Evolutionary conservation across 1,140 invertebrate genomes (phyloP), one percentile per base, ranked within the genome.

Genomic region (Drosophila nasuta): DNA sequence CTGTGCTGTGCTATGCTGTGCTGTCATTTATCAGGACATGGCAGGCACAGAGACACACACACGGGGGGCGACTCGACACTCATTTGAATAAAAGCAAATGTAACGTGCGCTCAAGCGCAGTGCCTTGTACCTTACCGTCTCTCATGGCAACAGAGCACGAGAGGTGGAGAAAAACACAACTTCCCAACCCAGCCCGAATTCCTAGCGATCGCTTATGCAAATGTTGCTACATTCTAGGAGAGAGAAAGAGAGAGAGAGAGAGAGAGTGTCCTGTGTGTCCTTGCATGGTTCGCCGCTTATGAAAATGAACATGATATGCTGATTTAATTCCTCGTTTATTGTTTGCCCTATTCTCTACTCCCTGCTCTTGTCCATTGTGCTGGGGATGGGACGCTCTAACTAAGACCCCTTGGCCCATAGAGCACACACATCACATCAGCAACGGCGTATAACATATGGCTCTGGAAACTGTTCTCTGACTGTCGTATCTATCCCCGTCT

Each of bases 291-390:
- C 62, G 82, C 43, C 79, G 83, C 77, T 69, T 77, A 69, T 77
- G 76, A 80, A 87, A 88, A 88, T 88, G 76, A 77, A 82, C 83
- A 88, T 87, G 82, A 87, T 88, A 82, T 82, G 79, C 67, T 86
- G 82, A 88, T 88, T 87, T 72, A 66, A 71, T 75, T 71, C 48
- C 45, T 13, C 38, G 43, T 68, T 45, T 45, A 33, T 17, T n/a
- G 57, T 13, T 54, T 48, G n/a, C n/a, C n/a, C n/a, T n/a, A n/a
- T n/a, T n/a, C 1, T 20, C 2, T 1, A 1, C 1, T 28, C 8
- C 33, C 45, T 58, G 33, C 17, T 3, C 49, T 41, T 30, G 48
- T 35, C 46, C 56, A 69, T 56, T 56, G 48, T 56, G 49, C 56
- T 5, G 5, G 41, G 35, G 49, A 35, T 35, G 64, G 63, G 62